phyloP scores from a whole-genome alignment of 2,113 vertebrate species.

The Centropus bengalensis region DNA sequence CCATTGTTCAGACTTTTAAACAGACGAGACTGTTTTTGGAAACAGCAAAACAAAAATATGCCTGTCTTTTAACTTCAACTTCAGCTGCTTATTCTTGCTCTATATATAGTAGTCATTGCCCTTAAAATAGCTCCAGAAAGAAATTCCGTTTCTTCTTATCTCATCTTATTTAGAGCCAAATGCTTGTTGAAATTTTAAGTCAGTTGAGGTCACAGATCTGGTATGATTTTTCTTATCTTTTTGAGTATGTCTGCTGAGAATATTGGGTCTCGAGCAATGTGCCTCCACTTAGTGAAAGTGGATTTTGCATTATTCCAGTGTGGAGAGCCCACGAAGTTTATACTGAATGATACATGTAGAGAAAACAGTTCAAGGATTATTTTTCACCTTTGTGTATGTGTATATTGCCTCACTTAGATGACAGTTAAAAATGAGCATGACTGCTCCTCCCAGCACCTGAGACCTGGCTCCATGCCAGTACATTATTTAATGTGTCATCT shows the following conservation, averaged over 20 bases:
- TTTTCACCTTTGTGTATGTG: not conserved
- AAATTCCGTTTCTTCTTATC: slow-evolving; percentile 50
- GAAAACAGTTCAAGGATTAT: not conserved
- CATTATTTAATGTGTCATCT: not conserved
- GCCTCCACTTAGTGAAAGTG: not conserved
- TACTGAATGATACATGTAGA: not conserved
- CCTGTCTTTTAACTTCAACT: slow-evolving; percentile 44
- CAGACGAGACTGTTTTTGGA: slow-evolving; percentile 27
- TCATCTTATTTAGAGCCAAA: slow-evolving; percentile 6
- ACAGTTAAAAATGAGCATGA: not conserved
- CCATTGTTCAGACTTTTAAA: not conserved
- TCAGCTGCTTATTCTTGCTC: slow-evolving; percentile 8
- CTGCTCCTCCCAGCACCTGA: not conserved
- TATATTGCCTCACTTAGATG: not conserved
- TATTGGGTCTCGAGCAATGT: not conserved
- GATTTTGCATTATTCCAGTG: not conserved
- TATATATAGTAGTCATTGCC: slow-evolving; percentile 49
- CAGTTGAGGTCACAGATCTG: not conserved
- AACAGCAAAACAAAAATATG: slow-evolving; percentile 45
- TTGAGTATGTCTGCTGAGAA: not conserved
- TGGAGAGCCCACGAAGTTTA: not conserved
- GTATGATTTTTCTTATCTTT: not conserved
- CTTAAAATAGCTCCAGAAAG: slow-evolving; percentile 59
- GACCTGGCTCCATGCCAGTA: not conserved
- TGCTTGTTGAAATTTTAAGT: slow-evolving; percentile 8